Base-by-base conservation (phyloP, 2,113 vertebrate genomes). In the Aegotheles bennettii region DNA sequence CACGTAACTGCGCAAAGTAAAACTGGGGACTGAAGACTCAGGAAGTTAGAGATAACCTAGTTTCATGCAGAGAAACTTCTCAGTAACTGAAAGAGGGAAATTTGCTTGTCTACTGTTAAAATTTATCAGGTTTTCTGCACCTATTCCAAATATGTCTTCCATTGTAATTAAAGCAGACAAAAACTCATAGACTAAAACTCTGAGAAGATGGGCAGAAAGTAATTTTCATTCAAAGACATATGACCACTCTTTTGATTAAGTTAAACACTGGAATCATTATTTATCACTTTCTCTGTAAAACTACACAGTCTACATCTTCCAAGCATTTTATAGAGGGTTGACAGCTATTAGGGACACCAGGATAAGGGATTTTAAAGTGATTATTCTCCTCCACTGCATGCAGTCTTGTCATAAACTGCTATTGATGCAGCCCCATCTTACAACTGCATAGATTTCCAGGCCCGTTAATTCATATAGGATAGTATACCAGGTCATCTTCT, bases 141-240 rank as follows among this genome's bases (percentile, higher is more conserved):
- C 67, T 77, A 29, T 60, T 83, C 68, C 71, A 94, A 80, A 19
- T 50, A 61, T 51, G 29, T 60, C 60, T 84, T 56, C 45, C n/a
- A 61, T 1, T 85, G 23, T 59, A 83, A 95, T 90, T 63, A 79
- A 23, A 13, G 43, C 51, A 8, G 19, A 67, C 38, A 68, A 90
- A 91, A 90, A 93, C 29, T 68, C 67, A 38, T 1, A 67, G 71
- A 77, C 60, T 28, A 60, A 70, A 80, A 54, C 29, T 89, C n/a
- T 42, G 33, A 90, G 78, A 92, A 93, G 89, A 89, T 4, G 4
- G 31, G 53, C 35, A 94, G 65, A 92, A 90, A 90, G 38, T 40
- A 91, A 82, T 92, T 82, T 94, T 91, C 40, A 51, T 61, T 82
- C 87, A 68, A 78, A 93, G 84, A 68, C 65, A 71, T 38, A 81